Evolutionary conservation across 2,113 vertebrate genomes (phyloP).

Genomic region (Oostethus manadensis): DNA sequence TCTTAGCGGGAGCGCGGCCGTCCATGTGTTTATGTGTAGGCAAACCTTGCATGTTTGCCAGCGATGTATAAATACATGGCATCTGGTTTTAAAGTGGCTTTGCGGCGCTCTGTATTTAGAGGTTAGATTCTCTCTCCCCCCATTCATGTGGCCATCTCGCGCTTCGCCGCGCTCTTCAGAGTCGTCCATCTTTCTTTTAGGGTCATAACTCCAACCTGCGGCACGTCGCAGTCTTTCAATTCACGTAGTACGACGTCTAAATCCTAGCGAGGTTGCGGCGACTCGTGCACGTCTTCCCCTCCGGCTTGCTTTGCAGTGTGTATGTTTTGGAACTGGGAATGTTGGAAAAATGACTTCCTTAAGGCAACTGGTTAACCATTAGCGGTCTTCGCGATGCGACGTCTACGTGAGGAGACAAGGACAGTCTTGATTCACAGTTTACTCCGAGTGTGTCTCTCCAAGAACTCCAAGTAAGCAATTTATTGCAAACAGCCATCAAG

Average conservation of each 20-base stretch:
- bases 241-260: not conserved
- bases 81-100: constrained; percentile 72
- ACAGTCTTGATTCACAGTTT: no score
- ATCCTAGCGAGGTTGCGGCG: not conserved
- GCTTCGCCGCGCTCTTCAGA: constrained; percentile 12
- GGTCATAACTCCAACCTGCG: constrained; percentile 14
- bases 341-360: constrained; percentile 4
- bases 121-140: constrained; percentile 50
- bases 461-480: no score
- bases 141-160: constrained; percentile 62
- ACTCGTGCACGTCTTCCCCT: not conserved
- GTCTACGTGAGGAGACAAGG: not conserved
- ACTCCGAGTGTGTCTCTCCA: no score
- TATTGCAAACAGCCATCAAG: no score
- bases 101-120: constrained; percentile 67
- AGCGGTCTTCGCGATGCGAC: not conserved
- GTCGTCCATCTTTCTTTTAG: constrained; percentile 21
- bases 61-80: constrained; percentile 62
- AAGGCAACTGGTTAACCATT: not conserved
- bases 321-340: not conserved
- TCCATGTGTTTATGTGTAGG: constrained; percentile 12
- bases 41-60: constrained; percentile 28
- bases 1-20: constrained; percentile 5
- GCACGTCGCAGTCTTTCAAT: not conserved
- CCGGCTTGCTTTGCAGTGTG: not conserved